A percentile compares a stretch with the other conserved stretches of the same genome.
Conservation (phyloP, 2,797 vertebrate genomes). For the Propithecus perrieri region DNA sequence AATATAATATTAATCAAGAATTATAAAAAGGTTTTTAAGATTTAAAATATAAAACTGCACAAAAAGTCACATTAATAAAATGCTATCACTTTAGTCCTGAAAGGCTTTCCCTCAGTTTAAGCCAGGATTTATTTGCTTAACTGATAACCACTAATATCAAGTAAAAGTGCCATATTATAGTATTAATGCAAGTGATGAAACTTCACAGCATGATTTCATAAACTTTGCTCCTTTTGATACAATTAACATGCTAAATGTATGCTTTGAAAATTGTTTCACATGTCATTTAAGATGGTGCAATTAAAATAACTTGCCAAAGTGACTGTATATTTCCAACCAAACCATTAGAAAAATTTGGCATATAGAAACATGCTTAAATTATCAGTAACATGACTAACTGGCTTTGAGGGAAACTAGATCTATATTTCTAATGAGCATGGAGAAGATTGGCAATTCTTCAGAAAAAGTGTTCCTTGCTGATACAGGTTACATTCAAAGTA, state of each 20-base stretch:
- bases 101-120: constrained; percentile 6
- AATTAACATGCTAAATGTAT: constrained; percentile 1
- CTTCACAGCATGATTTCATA: constrained; percentile 19
- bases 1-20: constrained; percentile 31
- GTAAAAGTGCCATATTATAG: not conserved
- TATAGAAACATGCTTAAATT: constrained; percentile 14
- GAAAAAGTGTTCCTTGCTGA: constrained; percentile 14
- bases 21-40: constrained; percentile 24
- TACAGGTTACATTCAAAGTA: not conserved
- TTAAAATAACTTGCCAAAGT: constrained; percentile 45
- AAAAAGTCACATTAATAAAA: constrained; percentile 32
- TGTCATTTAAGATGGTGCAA: constrained; percentile 44
- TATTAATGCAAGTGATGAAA: constrained; percentile 31
- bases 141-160: constrained; percentile 15
- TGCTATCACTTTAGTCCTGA: constrained; percentile 10
- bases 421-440: not conserved
- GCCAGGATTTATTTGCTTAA: constrained; percentile 30
- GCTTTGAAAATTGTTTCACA: constrained; percentile 26
- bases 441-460: constrained; percentile 12
- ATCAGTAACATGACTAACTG: constrained; percentile 29
- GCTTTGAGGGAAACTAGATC: constrained; percentile 22
- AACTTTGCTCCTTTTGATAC: constrained; percentile 43
- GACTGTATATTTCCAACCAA: constrained; percentile 1
- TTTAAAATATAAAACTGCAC: constrained; percentile 15
- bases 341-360: not conserved